These are phyloP conservation scores for Arctopsyche grandis DNA, from an alignment of 1,140 invertebrate genomes.

Conservation along the genomic window DNA sequence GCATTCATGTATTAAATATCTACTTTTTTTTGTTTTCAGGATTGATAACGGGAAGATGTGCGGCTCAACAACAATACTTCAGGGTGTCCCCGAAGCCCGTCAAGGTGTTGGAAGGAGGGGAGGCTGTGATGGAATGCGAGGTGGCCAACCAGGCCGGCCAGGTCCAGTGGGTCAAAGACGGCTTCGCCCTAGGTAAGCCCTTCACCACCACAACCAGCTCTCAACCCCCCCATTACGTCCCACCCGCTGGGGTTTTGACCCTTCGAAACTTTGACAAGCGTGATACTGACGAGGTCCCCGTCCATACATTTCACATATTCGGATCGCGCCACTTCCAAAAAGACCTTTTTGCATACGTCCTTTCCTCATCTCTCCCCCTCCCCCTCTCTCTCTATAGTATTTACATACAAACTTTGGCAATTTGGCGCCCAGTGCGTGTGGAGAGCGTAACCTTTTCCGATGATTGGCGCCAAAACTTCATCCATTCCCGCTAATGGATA, in stretches of 20 bases:
- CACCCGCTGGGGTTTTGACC: not conserved
- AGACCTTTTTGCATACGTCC: not conserved
- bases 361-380: not conserved
- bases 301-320: constrained; percentile 1
- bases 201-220: not conserved
- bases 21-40: constrained; percentile 37
- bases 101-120: constrained; percentile 83
- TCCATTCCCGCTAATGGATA: constrained; percentile 6
- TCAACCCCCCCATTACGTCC: not conserved
- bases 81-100: constrained; percentile 79
- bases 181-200: constrained; percentile 86
- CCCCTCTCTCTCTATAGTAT: not conserved
- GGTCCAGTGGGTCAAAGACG: constrained; percentile 95
- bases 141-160: constrained; percentile 84
- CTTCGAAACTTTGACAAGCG: constrained; percentile 1
- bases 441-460: not conserved
- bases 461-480: constrained; percentile 2
- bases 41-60: not conserved
- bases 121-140: constrained; percentile 85
- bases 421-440: not conserved
- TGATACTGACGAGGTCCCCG: not conserved
- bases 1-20: no score
- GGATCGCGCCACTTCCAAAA: not conserved
- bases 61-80: constrained; percentile 81
- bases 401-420: constrained; percentile 7